Evolutionary conservation across 2,888 invertebrate genomes (phyloP).

Genomic region (Amiota mariae): DNA sequence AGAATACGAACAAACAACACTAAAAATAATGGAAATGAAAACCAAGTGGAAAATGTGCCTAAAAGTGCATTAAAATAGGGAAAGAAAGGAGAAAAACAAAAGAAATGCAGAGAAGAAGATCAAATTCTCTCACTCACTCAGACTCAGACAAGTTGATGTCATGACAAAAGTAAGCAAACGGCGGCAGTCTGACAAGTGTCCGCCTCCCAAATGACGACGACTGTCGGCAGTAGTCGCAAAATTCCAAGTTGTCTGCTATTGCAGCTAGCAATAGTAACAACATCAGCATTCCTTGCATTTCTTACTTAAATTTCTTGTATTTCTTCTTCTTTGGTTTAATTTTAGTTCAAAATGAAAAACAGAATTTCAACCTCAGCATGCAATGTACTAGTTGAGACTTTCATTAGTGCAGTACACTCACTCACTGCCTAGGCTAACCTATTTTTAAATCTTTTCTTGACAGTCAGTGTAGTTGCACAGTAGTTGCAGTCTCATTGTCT

Average conservation of each 20-base stretch:
- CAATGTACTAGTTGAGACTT: no score
- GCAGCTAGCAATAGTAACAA: not conserved
- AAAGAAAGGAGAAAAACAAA: not conserved
- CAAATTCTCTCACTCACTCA: not conserved
- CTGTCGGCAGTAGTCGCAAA: not conserved
- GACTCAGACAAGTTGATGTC: slow-evolving; percentile 27
- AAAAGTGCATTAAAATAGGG: slow-evolving; percentile 29
- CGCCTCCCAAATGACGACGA: slow-evolving; percentile 57
- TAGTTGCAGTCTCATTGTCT: no score
- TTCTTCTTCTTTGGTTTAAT: no score
- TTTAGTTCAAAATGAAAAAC: no score
- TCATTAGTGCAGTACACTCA: no score
- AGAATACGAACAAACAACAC: slow-evolving; percentile 28
- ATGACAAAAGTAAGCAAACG: not conserved
- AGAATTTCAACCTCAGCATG: no score
- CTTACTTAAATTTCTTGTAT: no score
- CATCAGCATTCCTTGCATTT: no score
- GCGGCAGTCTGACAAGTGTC: slow-evolving; percentile 59
- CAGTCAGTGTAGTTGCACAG: no score
- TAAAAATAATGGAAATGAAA: slow-evolving; percentile 5
- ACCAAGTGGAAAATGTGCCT: slow-evolving; percentile 25
- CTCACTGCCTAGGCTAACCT: no score
- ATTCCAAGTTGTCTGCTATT: slow-evolving; percentile 23
- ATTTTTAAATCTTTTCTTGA: no score
- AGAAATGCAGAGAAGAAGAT: not conserved